Percentiles rank a stretch among this genome's conserved stretches.
These are phyloP conservation scores for Mythimna impura DNA, from an alignment of 2,888 invertebrate genomes.

Conservation along the genomic window DNA sequence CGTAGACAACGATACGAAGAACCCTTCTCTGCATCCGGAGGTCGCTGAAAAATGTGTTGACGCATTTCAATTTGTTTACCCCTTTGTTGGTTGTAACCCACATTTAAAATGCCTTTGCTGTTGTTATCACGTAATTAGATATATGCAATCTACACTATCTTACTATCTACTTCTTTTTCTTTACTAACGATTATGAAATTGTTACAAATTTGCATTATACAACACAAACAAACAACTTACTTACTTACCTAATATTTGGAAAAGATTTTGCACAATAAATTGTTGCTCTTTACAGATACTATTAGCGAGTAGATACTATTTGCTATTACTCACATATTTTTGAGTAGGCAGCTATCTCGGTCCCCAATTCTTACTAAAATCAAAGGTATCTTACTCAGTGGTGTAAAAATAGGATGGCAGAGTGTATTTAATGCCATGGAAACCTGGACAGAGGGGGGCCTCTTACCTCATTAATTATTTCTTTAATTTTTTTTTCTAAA, in stretches of 20 bases:
- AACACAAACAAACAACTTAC: background rate
- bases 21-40: conserved; percentile 46
- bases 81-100: conserved; percentile 27
- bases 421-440: no score
- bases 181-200: background rate
- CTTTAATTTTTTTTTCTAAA: no score
- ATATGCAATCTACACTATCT: background rate
- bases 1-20: conserved; percentile 46
- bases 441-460: no score
- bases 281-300: background rate
- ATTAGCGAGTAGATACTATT: background rate
- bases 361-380: no score
- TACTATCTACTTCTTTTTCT: background rate
- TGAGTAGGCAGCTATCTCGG: background rate
- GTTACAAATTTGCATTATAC: background rate
- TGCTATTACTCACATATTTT: background rate
- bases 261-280: conserved; percentile 7
- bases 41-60: conserved; percentile 39
- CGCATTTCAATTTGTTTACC: conserved; percentile 45
- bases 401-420: no score
- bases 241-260: background rate
- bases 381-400: no score
- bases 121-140: background rate
- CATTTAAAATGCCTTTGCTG: conserved; percentile 20
- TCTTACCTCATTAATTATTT: no score